A percentile compares a stretch with the other conserved stretches of the same genome.
phyloP scores from a whole-genome alignment of 2,888 invertebrate genomes.

The Drosophila mimetica region DNA sequence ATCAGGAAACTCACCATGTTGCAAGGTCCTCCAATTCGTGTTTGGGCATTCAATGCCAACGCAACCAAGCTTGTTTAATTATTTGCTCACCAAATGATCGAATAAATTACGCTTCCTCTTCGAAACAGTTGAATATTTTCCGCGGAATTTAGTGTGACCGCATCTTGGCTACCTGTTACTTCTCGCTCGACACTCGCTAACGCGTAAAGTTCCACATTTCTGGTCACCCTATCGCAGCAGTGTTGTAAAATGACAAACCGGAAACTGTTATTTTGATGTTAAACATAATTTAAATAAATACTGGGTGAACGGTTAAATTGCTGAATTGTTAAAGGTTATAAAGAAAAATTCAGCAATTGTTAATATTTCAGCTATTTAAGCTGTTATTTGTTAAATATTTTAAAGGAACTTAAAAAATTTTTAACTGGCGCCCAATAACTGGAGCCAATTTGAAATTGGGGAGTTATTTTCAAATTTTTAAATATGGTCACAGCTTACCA shows the following conservation, averaged over 20 bases:
- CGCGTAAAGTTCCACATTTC: too few species aligned
- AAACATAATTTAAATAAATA: background rate
- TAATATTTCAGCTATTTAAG: too few species aligned
- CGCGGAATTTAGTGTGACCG: conserved; percentile 24
- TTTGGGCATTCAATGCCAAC: background rate
- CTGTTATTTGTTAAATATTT: too few species aligned
- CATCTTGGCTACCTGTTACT: conserved; percentile 5
- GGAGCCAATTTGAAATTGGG: too few species aligned
- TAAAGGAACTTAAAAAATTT: too few species aligned
- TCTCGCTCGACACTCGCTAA: background rate
- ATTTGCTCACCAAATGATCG: background rate
- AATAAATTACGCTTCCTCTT: background rate
- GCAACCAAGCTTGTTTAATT: background rate
- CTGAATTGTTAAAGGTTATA: too few species aligned
- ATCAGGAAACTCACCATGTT: conserved; percentile 5
- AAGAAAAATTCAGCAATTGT: too few species aligned
- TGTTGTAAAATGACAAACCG: background rate
- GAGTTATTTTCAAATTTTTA: too few species aligned
- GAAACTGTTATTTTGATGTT: conserved; percentile 1
- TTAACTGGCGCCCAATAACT: too few species aligned
- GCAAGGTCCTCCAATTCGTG: background rate
- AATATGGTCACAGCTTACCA: too few species aligned
- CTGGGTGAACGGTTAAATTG: too few species aligned
- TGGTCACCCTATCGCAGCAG: background rate
- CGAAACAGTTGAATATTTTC: conserved; percentile 38